Evolutionary conservation across 2,113 vertebrate species (phyloP).

Genomic region (Bubo scandiacus): DNA sequence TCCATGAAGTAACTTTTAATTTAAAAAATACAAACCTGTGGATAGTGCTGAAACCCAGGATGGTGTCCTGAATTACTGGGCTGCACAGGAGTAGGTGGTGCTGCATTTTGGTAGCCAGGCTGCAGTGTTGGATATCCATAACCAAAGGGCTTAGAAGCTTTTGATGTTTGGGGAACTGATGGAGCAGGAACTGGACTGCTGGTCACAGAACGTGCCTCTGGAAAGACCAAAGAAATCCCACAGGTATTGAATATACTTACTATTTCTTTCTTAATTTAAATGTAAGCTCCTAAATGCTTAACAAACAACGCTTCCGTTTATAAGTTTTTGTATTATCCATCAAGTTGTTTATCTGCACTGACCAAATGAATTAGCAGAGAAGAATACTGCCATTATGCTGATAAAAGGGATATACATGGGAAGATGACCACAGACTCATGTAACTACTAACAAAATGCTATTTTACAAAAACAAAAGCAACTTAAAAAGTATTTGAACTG

Average conservation of each 20-base stretch:
- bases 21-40: conserved; percentile 71
- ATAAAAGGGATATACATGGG: background rate
- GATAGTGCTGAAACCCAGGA: conserved; percentile 79
- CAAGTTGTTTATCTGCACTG: background rate
- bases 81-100: conserved; percentile 67
- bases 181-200: conserved; percentile 73
- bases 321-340: background rate
- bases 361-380: background rate
- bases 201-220: conserved; percentile 72
- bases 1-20: background rate
- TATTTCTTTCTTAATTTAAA: background rate
- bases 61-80: conserved; percentile 67
- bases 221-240: background rate
- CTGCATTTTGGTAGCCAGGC: conserved; percentile 83
- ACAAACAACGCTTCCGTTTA: background rate
- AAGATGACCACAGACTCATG: background rate
- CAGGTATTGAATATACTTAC: background rate
- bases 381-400: background rate
- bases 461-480: background rate
- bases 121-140: conserved; percentile 87
- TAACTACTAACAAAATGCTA: background rate
- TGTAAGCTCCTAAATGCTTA: background rate
- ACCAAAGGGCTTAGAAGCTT: conserved; percentile 82
- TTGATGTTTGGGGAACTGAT: conserved; percentile 71
- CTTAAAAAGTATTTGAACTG: background rate